Evolutionary conservation across 23 tunicate genomes (phyloP).

Genomic region (Trididemnum nubilum): DNA sequence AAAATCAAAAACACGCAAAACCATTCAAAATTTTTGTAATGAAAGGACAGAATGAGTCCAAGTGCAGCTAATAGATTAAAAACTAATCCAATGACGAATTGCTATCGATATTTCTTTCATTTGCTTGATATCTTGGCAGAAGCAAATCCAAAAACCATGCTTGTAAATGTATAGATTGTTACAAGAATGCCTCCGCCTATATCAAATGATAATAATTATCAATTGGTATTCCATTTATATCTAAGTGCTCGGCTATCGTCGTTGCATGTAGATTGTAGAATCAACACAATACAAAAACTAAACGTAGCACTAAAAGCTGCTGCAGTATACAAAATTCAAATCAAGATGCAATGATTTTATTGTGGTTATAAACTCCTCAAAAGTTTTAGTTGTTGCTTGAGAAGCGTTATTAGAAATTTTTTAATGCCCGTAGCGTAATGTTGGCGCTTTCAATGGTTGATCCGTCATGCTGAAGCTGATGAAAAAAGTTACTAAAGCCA

Average conservation of each 20-base stretch:
- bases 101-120: neutral
- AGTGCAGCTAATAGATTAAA: neutral
- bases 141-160: constrained; percentile 38
- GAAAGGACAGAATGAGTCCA: neutral
- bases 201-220: constrained; percentile 62
- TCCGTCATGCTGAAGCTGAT: neutral
- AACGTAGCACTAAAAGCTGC: neutral
- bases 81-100: neutral
- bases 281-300: neutral
- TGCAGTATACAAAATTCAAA: neutral
- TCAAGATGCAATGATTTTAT: neutral
- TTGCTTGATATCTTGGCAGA: neutral
- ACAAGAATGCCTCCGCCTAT: constrained; percentile 51
- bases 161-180: constrained; percentile 62
- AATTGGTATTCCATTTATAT: constrained; percentile 25
- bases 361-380: neutral
- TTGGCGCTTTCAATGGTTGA: no score
- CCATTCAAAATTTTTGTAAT: neutral
- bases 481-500: neutral
- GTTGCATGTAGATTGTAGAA: neutral
- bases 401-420: neutral
- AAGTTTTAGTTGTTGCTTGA: neutral
- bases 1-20: neutral
- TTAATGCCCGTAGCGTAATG: no score
- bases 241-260: neutral